Conservation (phyloP, 2,113 vertebrate genomes). For the Dunckerocampus dactyliophorus region DNA sequence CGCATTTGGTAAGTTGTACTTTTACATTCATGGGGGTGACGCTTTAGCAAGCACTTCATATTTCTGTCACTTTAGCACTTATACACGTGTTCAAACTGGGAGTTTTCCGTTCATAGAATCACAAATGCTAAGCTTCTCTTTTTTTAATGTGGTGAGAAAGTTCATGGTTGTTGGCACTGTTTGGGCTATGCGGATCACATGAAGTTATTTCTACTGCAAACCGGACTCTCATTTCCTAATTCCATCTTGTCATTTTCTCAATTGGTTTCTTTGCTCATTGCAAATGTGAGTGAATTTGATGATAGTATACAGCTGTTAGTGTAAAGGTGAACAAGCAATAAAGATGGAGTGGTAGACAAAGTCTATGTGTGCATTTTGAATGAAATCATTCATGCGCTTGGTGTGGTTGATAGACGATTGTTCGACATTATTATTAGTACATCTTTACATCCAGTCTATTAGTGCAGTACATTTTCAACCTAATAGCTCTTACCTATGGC, state of each 20-base stretch:
- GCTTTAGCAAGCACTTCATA: not conserved
- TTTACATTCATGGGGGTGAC: slow-evolving; percentile 3
- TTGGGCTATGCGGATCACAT: slow-evolving; percentile 34
- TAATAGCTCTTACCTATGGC: too few relatives aligned
- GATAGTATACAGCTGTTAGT: slow-evolving; percentile 32
- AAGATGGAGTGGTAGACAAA: slow-evolving; percentile 49
- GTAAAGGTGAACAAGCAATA: slow-evolving; percentile 62
- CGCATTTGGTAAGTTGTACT: slow-evolving; percentile 12
- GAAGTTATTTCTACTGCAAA: slow-evolving; percentile 25
- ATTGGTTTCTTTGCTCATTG: slow-evolving; percentile 37
- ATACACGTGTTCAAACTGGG: too few relatives aligned
- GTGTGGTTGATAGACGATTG: too few relatives aligned
- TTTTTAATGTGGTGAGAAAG: too few relatives aligned
- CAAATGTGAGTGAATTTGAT: slow-evolving; percentile 23
- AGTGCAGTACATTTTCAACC: too few relatives aligned
- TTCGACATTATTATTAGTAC: too few relatives aligned
- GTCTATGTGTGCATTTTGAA: not conserved
- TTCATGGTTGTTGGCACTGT: slow-evolving; percentile 11
- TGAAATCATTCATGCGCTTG: too few relatives aligned
- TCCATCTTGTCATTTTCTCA: slow-evolving; percentile 14
- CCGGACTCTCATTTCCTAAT: slow-evolving; percentile 14
- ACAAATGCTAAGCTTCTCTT: too few relatives aligned
- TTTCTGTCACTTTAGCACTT: too few relatives aligned
- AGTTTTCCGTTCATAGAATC: too few relatives aligned
- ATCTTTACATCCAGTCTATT: too few relatives aligned